Percentiles rank a stretch among this genome's conserved stretches.
Conservation (phyloP, 2,113 vertebrate genomes). For the Natator depressus region DNA sequence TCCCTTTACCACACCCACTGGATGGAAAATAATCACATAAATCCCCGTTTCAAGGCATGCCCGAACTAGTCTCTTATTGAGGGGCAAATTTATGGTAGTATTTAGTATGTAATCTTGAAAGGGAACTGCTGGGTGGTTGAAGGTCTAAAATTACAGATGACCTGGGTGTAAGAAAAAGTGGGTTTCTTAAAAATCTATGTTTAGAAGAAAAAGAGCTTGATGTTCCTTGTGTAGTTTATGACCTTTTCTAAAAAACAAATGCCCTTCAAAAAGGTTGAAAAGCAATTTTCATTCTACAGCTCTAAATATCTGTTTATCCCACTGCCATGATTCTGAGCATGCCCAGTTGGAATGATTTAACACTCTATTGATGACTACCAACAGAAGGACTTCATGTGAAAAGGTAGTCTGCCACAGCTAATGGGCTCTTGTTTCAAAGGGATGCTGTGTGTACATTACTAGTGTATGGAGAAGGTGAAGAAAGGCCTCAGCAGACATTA, state of each 20-base stretch:
- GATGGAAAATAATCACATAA: conserved; percentile 72
- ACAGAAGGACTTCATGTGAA: conserved; percentile 79
- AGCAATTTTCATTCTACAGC: conserved; percentile 70
- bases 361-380: conserved; percentile 79
- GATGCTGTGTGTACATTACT: conserved; percentile 83
- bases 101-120: conserved; percentile 58
- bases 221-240: conserved; percentile 54
- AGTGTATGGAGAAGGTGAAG: conserved; percentile 81
- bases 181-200: conserved; percentile 57
- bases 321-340: conserved; percentile 71
- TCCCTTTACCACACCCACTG: conserved; percentile 48
- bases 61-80: conserved; percentile 59
- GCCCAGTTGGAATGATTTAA: conserved; percentile 82
- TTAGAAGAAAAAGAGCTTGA: conserved; percentile 41
- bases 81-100: conserved; percentile 50
- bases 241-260: conserved; percentile 37
- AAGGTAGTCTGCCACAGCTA: conserved; percentile 83
- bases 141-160: conserved; percentile 74
- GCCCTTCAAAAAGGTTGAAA: conserved; percentile 65
- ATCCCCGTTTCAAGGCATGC: conserved; percentile 56
- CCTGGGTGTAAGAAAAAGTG: conserved; percentile 54
- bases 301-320: conserved; percentile 78
- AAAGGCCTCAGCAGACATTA: conserved; percentile 84
- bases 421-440: conserved; percentile 86
- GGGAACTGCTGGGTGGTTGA: conserved; percentile 50